Base-by-base conservation (phyloP, 2,797 vertebrate genomes). In the Neosilurus mollespiculum region DNA sequence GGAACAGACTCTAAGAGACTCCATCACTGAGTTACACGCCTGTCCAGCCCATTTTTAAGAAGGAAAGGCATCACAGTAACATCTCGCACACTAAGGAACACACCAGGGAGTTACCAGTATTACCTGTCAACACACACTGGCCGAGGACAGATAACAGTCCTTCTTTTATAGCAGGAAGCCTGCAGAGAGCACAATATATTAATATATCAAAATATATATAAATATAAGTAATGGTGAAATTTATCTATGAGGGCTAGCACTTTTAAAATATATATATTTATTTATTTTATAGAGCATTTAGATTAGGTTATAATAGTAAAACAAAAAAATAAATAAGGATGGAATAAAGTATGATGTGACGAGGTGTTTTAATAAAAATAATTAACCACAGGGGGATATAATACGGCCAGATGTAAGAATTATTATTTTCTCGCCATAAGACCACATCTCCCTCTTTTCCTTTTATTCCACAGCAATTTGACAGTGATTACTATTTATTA, bases 1-100 rank as follows among this genome's bases (percentile, higher is more conserved):
- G 5, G 26, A 82, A 83, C 85, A 83, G 75, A 88, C 82, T 82
- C 81, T 86, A 67, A 81, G 86, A 84, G 72, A 80, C 84, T 81
- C 84, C 81, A 87, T 81, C 84, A 78, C 86, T 14, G 56, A 71
- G 83, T 81, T 80, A 81, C 88, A 87, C 37, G 79, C 43, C 78
- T 81, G 86, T 86, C 78, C 73, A 81, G 81, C 43, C 79, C 76
- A 86, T 83, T 81, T 86, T 78, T n/a, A 66, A 83, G 53, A 80
- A 81, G 76, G 81, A 58, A 77, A 83, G 51, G 83, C 83, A 86
- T 81, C 75, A 80, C 71, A 73, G 84, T 78, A 64, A 81, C 69
- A 65, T 79, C 77, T 53, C 61, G 7, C 77, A 78, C 77, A 53
- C 62, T 12, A 30, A 65, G 61, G 43, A 30, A 53, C n/a, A 65